Base-by-base conservation (phyloP, 2,113 vertebrate species). In the Lagenorhynchus albirostris region DNA sequence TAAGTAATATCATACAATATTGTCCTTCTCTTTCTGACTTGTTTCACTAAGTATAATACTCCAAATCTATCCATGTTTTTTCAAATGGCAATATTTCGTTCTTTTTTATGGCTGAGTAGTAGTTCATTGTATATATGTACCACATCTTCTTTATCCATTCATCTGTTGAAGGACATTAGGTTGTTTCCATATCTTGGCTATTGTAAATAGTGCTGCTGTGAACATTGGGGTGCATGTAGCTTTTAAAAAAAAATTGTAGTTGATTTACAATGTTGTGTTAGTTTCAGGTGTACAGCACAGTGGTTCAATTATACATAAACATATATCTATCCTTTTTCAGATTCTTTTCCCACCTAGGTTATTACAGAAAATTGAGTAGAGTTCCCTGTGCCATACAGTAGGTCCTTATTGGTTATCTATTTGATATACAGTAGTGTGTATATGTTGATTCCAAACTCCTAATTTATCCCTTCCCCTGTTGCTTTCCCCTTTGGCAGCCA, bases 51-150 rank as follows among this genome's bases (percentile, higher is more conserved):
- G 47, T 29, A 77, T 53, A 6, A 21, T 6, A 10, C 74, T 50
- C 31, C 31, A 21, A 6, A 9, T 23, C 18, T 9, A 20, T 12
- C 4, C 47, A 7, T 31, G 31, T 31, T 33, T 9, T 31, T 77
- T 9, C 11, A 53, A 12, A 31, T 77, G 74, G 47, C 74, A 53
- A 18, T 15, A 3, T 11, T 20, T 33, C 31, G 2, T 33, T 33
- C 44, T 50, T n/a, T 77, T n/a, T 53, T 5, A n/a, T 20, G 0
- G 31, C 31, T 13, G 47, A 21, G 5, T 23, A 21, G 1, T n/a
- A n/a, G 0, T 33, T 31, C 74, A 3, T 2, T 12, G 31, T 50
- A 2, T 21, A 7, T 0, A 6, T 1, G 17, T 0, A 53, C 8
- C 44, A 20, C 44, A 5, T 53, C 18, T 53, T 11, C 1, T 12